Conservation (phyloP, 2,888 invertebrate genomes). For the Stomorhina lunata region DNA sequence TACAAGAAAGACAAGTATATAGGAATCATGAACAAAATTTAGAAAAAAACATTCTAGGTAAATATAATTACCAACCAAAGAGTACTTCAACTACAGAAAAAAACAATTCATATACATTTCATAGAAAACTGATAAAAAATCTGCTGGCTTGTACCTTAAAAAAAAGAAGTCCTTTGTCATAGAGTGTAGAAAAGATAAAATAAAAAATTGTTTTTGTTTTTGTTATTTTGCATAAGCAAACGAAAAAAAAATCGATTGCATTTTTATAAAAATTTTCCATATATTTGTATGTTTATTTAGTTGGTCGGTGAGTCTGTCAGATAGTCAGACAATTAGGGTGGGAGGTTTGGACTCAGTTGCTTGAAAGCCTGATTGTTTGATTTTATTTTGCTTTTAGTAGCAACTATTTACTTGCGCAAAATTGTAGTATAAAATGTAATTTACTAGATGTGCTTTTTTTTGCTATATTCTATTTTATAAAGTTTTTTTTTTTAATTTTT, state of each 20-base stretch:
- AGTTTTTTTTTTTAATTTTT: slow-evolving; percentile 27
- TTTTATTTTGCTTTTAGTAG: slow-evolving; percentile 47
- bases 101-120: background rate
- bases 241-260: slow-evolving; percentile 49
- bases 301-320: background rate
- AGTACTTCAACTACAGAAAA: slow-evolving; percentile 43
- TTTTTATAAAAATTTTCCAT: slow-evolving; percentile 48
- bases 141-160: background rate
- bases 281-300: slow-evolving; percentile 19
- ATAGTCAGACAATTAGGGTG: background rate
- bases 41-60: slow-evolving; percentile 28
- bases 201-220: background rate
- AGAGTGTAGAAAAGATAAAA: background rate
- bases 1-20: background rate
- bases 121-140: slow-evolving; percentile 20
- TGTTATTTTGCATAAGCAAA: background rate
- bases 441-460: slow-evolving; percentile 32
- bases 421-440: slow-evolving; percentile 46
- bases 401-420: slow-evolving; percentile 31
- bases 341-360: background rate
- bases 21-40: background rate
- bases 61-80: slow-evolving; percentile 58
- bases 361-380: slow-evolving; percentile 37
- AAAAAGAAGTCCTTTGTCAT: slow-evolving; percentile 47
- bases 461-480: background rate